Percentiles rank a stretch among this genome's conserved stretches.
These are phyloP conservation scores for Calliopum simillimum DNA, from an alignment of 2,888 invertebrate genomes.

Conservation along the genomic window DNA sequence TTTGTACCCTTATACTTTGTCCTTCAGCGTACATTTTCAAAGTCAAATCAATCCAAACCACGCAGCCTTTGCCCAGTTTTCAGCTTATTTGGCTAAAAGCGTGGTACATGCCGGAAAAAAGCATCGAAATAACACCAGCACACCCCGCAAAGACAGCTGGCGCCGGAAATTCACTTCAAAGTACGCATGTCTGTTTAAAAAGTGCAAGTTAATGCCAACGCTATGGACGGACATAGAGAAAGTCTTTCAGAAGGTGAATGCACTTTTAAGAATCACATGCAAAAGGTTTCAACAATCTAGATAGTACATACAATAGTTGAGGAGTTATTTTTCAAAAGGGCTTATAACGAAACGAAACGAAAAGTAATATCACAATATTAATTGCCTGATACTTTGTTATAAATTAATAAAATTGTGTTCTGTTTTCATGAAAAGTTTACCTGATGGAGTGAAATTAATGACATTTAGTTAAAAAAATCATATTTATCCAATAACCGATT, in stretches of 20 bases:
- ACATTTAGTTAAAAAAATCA: too few species aligned
- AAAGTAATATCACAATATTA: too few species aligned
- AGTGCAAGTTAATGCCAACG: conserved; percentile 50
- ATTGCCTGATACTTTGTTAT: too few species aligned
- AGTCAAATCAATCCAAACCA: conserved; percentile 38
- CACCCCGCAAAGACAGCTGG: not conserved
- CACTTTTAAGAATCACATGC: conserved; percentile 42
- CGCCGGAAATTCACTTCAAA: not conserved
- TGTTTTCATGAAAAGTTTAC: too few species aligned
- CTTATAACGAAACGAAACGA: too few species aligned
- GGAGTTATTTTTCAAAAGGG: too few species aligned
- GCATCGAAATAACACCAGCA: not conserved
- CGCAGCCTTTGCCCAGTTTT: not conserved
- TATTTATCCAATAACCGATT: too few species aligned
- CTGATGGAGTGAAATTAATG: too few species aligned
- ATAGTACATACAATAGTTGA: too few species aligned
- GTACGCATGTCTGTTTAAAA: conserved; percentile 53
- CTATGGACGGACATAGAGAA: conserved; percentile 11
- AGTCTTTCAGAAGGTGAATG: conserved; percentile 52
- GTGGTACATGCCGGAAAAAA: conserved; percentile 2
- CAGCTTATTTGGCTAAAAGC: not conserved
- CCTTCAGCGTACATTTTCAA: conserved; percentile 40
- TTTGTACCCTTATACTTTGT: conserved; percentile 14
- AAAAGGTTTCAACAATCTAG: too few species aligned
- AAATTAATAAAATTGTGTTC: too few species aligned